phyloP scores from a whole-genome alignment of 1,140 invertebrate species.

The Drosophila repleta region DNA sequence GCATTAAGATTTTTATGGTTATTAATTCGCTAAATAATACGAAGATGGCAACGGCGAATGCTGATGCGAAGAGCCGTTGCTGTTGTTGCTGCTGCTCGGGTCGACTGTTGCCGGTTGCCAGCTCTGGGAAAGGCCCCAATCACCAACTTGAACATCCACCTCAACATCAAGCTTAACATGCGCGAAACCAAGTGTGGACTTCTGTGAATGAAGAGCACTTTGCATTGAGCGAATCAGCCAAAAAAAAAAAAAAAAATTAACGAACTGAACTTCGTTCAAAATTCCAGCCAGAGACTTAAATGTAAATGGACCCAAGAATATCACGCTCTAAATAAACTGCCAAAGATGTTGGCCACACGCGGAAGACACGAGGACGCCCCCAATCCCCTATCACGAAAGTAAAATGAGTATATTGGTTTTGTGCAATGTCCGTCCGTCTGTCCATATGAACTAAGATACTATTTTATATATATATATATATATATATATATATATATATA shows the following conservation, averaged over 20 bases:
- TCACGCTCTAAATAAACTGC: conserved; percentile 46
- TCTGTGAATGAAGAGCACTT: conserved; percentile 81
- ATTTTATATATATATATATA: no score
- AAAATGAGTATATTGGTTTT: background rate
- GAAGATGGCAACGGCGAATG: conserved; percentile 52
- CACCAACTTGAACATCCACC: conserved; percentile 20
- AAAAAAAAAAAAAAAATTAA: conserved; percentile 28
- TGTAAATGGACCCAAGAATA: conserved; percentile 39
- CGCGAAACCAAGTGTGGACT: conserved; percentile 41
- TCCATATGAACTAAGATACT: no score
- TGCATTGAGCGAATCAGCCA: conserved; percentile 57
- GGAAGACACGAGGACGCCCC: background rate
- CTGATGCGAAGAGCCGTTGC: conserved; percentile 16
- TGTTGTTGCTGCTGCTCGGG: conserved; percentile 3
- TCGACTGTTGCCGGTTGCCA: conserved; percentile 23
- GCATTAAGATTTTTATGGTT: conserved; percentile 82
- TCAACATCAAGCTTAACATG: conserved; percentile 9
- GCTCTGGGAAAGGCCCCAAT: conserved; percentile 33
- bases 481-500: no score
- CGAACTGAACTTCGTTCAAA: conserved; percentile 7
- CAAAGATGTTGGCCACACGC: background rate
- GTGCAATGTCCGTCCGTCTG: background rate
- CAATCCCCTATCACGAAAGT: background rate
- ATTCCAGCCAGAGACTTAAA: conserved; percentile 5
- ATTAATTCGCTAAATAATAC: conserved; percentile 82